Percentiles rank a stretch among this genome's conserved stretches.
Conservation (phyloP, 2,888 invertebrate genomes). For the Mesochorus sp. region DNA sequence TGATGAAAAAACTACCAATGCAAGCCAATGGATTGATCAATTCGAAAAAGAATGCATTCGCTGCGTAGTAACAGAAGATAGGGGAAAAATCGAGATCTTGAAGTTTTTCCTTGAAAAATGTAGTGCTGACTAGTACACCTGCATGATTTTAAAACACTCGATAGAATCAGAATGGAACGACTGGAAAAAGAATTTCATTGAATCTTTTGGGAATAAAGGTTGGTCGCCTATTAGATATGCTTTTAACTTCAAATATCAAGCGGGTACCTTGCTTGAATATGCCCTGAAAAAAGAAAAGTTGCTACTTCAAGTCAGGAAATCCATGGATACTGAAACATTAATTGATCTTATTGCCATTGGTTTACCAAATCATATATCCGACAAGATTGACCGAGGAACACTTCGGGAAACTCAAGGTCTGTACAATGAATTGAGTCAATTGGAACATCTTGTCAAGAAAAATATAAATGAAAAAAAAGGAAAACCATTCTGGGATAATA, state of each 20-base stretch:
- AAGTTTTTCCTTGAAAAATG: background rate
- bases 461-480: conserved; percentile 43
- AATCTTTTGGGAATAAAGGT: conserved; percentile 8
- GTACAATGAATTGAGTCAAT: conserved; percentile 68
- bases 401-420: conserved; percentile 66
- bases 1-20: conserved; percentile 37
- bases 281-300: background rate
- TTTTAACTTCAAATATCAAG: conserved; percentile 12
- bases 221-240: conserved; percentile 11
- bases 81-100: background rate
- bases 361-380: conserved; percentile 65
- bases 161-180: conserved; percentile 3
- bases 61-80: background rate
- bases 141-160: background rate
- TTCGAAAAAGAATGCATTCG: conserved; percentile 14
- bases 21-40: conserved; percentile 23
- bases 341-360: conserved; percentile 68
- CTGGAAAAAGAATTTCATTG: conserved; percentile 2
- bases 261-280: background rate
- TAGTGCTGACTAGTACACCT: conserved; percentile 12
- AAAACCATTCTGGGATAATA: background rate
- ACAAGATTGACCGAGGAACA: conserved; percentile 69
- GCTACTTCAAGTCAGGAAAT: background rate
- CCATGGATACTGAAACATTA: conserved; percentile 4
- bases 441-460: conserved; percentile 66